Conservation (phyloP, 2,888 invertebrate species). For the Luffia ferchaultella region DNA sequence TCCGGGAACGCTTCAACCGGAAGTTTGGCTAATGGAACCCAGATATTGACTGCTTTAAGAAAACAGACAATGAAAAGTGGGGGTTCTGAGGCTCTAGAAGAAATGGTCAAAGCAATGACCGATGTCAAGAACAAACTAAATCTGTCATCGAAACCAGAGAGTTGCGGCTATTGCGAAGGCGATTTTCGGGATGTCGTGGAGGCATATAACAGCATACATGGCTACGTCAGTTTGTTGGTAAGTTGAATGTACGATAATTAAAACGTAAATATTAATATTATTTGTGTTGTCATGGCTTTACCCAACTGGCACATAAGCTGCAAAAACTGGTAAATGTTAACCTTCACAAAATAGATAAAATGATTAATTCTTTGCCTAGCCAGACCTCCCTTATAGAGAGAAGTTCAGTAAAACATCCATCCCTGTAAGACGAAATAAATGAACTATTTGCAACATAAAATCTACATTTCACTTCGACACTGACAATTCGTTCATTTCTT, state of each 20-base stretch:
- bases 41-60: conserved; percentile 39
- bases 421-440: too few species aligned
- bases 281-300: too few species aligned
- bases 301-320: too few species aligned
- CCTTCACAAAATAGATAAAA: too few species aligned
- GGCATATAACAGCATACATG: conserved; percentile 77
- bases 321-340: too few species aligned
- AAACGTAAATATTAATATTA: too few species aligned
- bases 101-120: conserved; percentile 40
- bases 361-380: too few species aligned
- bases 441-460: too few species aligned
- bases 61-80: conserved; percentile 36
- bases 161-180: conserved; percentile 67
- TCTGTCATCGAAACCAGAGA: conserved; percentile 32
- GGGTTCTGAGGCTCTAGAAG: conserved; percentile 34
- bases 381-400: too few species aligned
- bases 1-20: conserved; percentile 44
- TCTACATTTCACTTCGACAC: too few species aligned
- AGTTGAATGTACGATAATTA: conserved; percentile 29
- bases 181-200: conserved; percentile 66
- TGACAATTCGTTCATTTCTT: too few species aligned
- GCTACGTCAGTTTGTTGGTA: conserved; percentile 83
- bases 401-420: too few species aligned
- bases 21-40: conserved; percentile 36
- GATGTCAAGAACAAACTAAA: conserved; percentile 40